Evolutionary conservation across 2,797 vertebrate species (phyloP), one percentile per base, ranked within the genome.

Genomic region (Nothura maculosa): DNA sequence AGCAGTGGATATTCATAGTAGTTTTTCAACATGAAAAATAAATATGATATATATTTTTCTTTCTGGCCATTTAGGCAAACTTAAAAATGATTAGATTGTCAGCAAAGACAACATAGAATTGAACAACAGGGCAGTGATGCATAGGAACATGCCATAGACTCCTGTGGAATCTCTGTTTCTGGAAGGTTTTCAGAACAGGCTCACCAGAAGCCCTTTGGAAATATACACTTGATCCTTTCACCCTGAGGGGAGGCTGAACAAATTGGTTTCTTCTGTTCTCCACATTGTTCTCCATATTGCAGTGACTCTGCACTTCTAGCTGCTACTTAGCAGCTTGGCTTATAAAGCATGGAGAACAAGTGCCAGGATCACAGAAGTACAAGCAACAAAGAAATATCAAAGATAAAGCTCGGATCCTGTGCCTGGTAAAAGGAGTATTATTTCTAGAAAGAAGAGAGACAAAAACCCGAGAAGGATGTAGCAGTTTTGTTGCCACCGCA

Each of bases 201-300:
- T 61, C 58, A 54, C 1, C 5, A 38, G 32, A 93, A 66, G 3
- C 5, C 7, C 5, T 69, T 43, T 0, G 1, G 54, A 80, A 12
- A 32, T 12, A 58, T 1, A 6, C 0, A 3, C 32, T 62, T 70
- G 52, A n/a, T 36, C 21, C 9, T 60, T 40, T 47, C 57, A 2
- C 30, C 43, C 57, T 73, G 22, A 0, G 67, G 15, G 4, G 22
- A 87, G 18, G 47, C 12, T 58, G 25, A 66, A 57, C 8, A 67
- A 4, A 1, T 10, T n/a, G 4, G 1, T 32, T 24, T 54, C 4
- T 66, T 90, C 61, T 48, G 4, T 12, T 40, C 8, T 62, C 14
- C 43, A 27, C 5, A 3, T 30, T 60, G 12, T 40, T 40, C 8
- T 62, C 14, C 43, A 28, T 4, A 4, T 30, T 60, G 12, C 21